Evolutionary conservation across 2,113 vertebrate genomes (phyloP).

Genomic region (Xyliphius kryptos): DNA sequence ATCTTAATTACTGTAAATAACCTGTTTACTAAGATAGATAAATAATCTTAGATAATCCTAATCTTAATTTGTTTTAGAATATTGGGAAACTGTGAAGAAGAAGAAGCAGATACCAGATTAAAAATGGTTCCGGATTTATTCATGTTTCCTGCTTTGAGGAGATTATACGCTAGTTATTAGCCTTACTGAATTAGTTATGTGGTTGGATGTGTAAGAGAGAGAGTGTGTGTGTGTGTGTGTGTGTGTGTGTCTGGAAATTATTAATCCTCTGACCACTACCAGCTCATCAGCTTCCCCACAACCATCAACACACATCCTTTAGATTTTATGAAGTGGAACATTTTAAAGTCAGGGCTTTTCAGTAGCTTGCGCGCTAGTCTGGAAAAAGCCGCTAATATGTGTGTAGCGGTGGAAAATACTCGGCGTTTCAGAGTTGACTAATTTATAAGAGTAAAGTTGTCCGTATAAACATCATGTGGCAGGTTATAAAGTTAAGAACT

Average conservation of each 20-base stretch:
- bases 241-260: background rate
- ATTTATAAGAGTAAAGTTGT: background rate
- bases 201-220: background rate
- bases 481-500: background rate
- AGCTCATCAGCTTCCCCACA: constrained; percentile 1
- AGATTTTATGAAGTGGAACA: constrained; percentile 2
- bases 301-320: background rate
- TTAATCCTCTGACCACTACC: background rate
- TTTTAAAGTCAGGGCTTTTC: background rate
- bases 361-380: background rate
- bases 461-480: background rate
- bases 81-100: background rate
- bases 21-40: background rate
- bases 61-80: background rate
- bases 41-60: too few relatives aligned
- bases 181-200: background rate
- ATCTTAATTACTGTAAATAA: background rate
- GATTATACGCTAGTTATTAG: constrained; percentile 1
- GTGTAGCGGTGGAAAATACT: background rate
- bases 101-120: background rate
- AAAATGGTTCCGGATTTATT: background rate
- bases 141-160: background rate
- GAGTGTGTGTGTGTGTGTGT: background rate
- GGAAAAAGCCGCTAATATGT: background rate
- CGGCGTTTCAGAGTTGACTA: background rate